Evolutionary conservation across 2,113 vertebrate species (phyloP).

Genomic region (Chauna torquata): DNA sequence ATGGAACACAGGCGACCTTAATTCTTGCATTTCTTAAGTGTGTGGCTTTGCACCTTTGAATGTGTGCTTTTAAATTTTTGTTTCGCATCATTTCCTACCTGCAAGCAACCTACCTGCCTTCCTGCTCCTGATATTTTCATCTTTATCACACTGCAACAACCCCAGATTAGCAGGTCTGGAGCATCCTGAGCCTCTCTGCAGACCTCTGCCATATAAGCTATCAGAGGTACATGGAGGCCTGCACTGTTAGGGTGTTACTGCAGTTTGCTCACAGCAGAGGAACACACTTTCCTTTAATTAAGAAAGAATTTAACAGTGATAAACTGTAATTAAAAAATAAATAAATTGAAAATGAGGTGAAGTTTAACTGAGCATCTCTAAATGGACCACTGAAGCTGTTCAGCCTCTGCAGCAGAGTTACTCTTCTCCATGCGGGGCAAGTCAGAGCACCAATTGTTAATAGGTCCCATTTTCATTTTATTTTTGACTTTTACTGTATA

Average conservation of each 20-base stretch:
- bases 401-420: not conserved
- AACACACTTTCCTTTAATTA: not conserved
- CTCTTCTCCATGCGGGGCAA: not conserved
- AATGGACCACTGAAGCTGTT: not conserved
- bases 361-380: not conserved
- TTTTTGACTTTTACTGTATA: not conserved
- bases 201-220: not conserved
- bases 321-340: not conserved
- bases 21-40: not conserved
- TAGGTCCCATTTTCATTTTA: not conserved
- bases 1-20: constrained; percentile 6
- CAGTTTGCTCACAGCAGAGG: not conserved
- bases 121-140: not conserved
- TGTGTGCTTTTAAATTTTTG: not conserved
- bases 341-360: not conserved
- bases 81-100: not conserved
- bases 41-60: not conserved
- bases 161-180: not conserved
- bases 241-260: not conserved
- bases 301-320: not conserved
- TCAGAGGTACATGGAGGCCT: not conserved
- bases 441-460: not conserved
- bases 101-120: not conserved
- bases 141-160: not conserved
- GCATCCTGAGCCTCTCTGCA: not conserved